Percentiles rank a stretch among this genome's conserved stretches.
phyloP scores from a whole-genome alignment of 2,113 vertebrate species.

The Periophthalmodon schlosseri region DNA sequence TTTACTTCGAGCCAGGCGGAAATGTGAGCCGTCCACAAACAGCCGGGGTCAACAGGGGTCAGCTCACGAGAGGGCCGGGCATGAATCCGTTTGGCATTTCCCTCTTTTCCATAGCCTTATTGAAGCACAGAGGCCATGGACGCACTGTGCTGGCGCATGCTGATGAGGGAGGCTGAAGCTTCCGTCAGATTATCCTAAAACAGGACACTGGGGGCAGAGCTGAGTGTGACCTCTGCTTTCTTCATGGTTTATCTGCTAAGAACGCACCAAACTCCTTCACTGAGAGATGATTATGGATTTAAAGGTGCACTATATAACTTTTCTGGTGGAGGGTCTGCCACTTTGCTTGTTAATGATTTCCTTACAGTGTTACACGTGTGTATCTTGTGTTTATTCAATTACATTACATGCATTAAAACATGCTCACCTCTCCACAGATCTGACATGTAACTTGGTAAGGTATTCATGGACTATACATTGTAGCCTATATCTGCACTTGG shows the following conservation, averaged over 20 bases:
- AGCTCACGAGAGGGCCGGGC: neutral
- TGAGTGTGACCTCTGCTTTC: neutral
- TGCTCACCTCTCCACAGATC: too few relatives aligned
- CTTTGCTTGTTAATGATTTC: too few relatives aligned
- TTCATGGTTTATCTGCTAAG: neutral
- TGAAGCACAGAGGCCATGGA: neutral
- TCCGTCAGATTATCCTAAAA: conserved; percentile 1
- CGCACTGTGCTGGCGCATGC: neutral
- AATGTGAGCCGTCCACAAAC: neutral
- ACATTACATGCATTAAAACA: too few relatives aligned
- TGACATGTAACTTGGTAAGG: too few relatives aligned
- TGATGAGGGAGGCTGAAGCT: neutral
- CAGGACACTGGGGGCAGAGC: neutral
- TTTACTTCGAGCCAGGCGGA: neutral
- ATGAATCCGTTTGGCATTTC: neutral
- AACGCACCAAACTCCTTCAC: too few relatives aligned
- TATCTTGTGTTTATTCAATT: too few relatives aligned
- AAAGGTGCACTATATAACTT: too few relatives aligned
- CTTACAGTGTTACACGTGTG: too few relatives aligned
- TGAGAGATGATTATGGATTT: too few relatives aligned
- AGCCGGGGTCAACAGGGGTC: neutral
- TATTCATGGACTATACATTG: too few relatives aligned
- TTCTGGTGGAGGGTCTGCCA: too few relatives aligned
- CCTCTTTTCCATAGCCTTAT: neutral
- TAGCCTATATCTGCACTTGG: too few relatives aligned